Evolutionary conservation across 2,888 invertebrate species (phyloP), one percentile per base, ranked within the genome.

Genomic region (Drosophila subsilvestris): DNA sequence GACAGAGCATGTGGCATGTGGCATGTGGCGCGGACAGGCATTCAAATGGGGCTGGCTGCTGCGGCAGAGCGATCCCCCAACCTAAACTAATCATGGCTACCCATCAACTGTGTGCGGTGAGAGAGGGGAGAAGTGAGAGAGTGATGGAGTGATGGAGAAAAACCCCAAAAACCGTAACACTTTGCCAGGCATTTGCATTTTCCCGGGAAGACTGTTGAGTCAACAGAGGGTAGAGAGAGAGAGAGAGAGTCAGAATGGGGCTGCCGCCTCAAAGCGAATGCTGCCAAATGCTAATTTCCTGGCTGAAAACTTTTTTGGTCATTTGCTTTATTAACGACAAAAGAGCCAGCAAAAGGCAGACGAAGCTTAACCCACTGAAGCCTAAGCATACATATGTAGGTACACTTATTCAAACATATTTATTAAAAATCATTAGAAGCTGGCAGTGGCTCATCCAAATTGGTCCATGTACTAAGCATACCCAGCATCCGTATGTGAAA

Each of bases 321-420:
- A 79, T 80, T 80, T 79, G 82, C 66, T 81, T 79, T 81, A 79
- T 74, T 79, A 76, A 63, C 58, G 68, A 67, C 48, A 74, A 63
- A 60, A 69, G 44, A 50, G 53, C 48, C 47, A 44, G 68, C 25
- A 49, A 61, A 27, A 27, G 44, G 29, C 20, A 48, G 6, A 10
- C 2, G 20, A 20, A 49, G 29, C 42, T 66, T 66, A 66, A 66
- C 69, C 66, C 69, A 25, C 43, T 29, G 20, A 4, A 2, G n/a
- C 20, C 12, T 12, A 14, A 20, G 12, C 9, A 32, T 32, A 32
- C 22, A 17, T 7, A 22, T 9, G 32, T n/a, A 22, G 14, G 32
- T n/a, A 12, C 25, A 47, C 32, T 32, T 4, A 12, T 32, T 12
- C 29, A 10, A 14, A 5, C 1, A 32, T 12, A 12, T 32, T 4